Evolutionary conservation across 1,140 invertebrate species (phyloP), one percentile per base, ranked within the genome.

Genomic region (Steinernema feltiae): DNA sequence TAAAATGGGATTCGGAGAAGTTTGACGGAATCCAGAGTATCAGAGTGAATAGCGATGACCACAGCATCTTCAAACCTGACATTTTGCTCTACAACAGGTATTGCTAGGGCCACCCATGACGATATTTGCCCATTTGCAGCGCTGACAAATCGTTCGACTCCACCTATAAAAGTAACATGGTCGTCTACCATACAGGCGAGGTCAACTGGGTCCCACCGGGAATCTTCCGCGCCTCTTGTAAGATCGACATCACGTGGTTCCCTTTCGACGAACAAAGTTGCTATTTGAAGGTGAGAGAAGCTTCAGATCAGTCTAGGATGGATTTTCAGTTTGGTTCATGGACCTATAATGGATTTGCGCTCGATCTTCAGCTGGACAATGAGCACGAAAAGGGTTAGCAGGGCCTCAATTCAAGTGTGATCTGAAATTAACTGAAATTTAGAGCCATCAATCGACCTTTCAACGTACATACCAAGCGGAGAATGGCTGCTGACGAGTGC

Each of bases 211-310:
- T 98, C 85, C 95, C 95, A 80, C 95, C 95, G 69, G 92, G 93
- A 89, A 98, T 98, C 27, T 80, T 80, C 32, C n/a, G 69, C 0
- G 75, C 78, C 7, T 74, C 71, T 78, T 80, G 79, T 32, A 80
- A 80, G 31, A 98, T 99, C 86, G 95, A 98, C 89, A 98, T 99
- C 88, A 97, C 93, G 78, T 98, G 95, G 94, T 99, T 98, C 89
- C 96, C 96, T 71, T 99, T 98, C 89, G 96, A 98, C 88, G 94
- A 98, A 88, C 96, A 99, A 89, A 78, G 69, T 30, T 82, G 80
- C 32, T 82, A 70, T 69, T 32, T 82, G n/a, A 81, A 81, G 70
- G 79, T 80, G 32, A 35, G 1, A 72, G 86, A 93, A 97, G 91
- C 97, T 86, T 76, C 86, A 88, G 77, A 87, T 86, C 21, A n/a